Evolutionary conservation across 2,113 vertebrate genomes (phyloP), one percentile per base, ranked within the genome.

Genomic region (Alces alces): DNA sequence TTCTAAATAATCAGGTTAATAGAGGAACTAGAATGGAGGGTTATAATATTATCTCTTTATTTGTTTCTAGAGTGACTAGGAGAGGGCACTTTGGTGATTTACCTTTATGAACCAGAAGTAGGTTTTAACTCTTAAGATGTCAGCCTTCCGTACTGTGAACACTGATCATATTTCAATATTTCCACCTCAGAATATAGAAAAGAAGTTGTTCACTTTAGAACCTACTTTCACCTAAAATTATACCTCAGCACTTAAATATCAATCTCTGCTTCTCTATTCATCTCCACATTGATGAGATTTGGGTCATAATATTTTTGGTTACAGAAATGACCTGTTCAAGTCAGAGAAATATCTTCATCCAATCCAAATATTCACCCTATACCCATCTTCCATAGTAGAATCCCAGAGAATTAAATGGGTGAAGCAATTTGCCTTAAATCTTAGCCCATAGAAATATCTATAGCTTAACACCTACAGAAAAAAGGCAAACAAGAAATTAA

Each of bases 1-100:
- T 96, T 96, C 30, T 84, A 88, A 96, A 83, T 89, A 60, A 88
- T 66, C 39, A 50, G 23, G 25, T 96, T 95, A 93, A 87, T 80
- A 93, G 86, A 52, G 27, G 17, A 70, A 76, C 27, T 96, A 55
- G 79, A 60, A 39, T 78, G 11, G 10, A 91, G 57, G 45, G 28
- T 58, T 50, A 86, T 85, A 80, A 33, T 33, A 78, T 80, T 52
- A 89, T 83, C 52, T 82, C 27, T 89, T 92, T 88, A 19, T 85
- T 50, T 92, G 76, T 97, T 90, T 96, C 57, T 25, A 2, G 33
- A 25, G 33, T 86, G 66, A 95, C 2, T 16, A 80, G 57, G 23
- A 86, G 25, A 91, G 43, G 11, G 23, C 14, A 47, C 5, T 55
- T 95, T 21, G 10, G 12, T 90, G 57, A 95, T 55, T 96, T 90